A percentile compares a stretch with the other conserved stretches of the same genome.
Conservation (phyloP, 2,113 vertebrate genomes). For the Kryptolebias marmoratus region DNA sequence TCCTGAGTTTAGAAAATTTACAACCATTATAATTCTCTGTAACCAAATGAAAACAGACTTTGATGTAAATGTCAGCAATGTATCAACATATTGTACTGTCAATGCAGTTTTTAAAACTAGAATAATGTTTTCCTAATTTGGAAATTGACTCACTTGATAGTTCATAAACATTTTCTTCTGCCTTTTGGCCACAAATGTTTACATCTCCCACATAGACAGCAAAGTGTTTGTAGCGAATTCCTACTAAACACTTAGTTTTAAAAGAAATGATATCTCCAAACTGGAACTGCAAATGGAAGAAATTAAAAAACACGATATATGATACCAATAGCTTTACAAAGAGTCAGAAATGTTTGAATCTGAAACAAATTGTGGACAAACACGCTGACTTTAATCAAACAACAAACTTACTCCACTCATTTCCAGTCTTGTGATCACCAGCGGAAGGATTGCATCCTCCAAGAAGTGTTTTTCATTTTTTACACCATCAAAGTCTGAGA, state of each 20-base stretch:
- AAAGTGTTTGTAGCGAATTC: background rate
- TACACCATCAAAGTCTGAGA: background rate
- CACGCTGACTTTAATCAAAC: background rate
- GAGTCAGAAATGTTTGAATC: background rate
- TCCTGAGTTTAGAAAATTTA: background rate
- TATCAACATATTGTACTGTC: no score
- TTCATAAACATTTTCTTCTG: background rate
- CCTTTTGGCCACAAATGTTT: background rate
- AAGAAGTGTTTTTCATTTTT: constrained; percentile 1
- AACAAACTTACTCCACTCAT: constrained; percentile 6
- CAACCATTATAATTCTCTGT: background rate
- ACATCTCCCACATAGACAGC: constrained; percentile 14
- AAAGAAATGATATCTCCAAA: constrained; percentile 29
- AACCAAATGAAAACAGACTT: background rate
- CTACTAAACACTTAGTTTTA: background rate
- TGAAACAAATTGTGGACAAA: background rate
- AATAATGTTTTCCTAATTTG: background rate
- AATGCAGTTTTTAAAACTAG: background rate
- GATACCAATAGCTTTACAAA: background rate
- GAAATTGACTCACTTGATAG: background rate
- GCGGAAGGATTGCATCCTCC: constrained; percentile 2
- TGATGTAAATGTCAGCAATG: background rate
- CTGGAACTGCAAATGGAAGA: background rate
- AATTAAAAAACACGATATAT: background rate
- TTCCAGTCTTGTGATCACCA: background rate